Evolutionary conservation across 2,888 invertebrate species (phyloP), one percentile per base, ranked within the genome.

Genomic region (Agrotis segetum): DNA sequence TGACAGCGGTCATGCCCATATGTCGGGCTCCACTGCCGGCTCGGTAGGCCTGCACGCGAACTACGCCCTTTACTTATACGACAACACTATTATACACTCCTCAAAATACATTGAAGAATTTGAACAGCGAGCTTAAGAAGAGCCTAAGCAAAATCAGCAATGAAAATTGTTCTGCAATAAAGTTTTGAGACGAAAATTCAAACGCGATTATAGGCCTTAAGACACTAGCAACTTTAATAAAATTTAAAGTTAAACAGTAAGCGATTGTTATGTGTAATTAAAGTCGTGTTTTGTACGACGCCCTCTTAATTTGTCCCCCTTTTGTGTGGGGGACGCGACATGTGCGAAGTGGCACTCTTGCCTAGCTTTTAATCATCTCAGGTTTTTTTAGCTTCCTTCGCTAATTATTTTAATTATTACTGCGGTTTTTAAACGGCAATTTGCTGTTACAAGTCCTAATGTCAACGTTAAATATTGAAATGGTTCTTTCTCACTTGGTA

Each of bases 1-100:
- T 95, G 95, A 95, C 95, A 93, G 91, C 93, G 92, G 92, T 91
- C 91, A 89, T 89, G 93, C 88, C 93, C 95, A 95, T 95, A 94
- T 96, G 95, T 91, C 92, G 92, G 82, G 82, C 82, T 81, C 80
- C 78, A 70, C 78, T 84, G 79, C 74, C 83, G 81, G 85, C 85
- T 82, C 75, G 66, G 78, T 74, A 77, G 77, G 72, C 80, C 74
- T 83, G 83, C 94, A 94, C 94, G 94, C 94, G 86, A 93, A 86
- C 88, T 82, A 82, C 87, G 84, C 85, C 87, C 79, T 84, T 77
- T 74, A 72, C 74, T 67, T 77, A 71, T 53, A n/a, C 61, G 62
- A 68, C 58, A 66, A 64, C 49, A 69, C 47, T 44, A 29, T 70
- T 61, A 75, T n/a, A 63, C n/a, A 46, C 14, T 29, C 7, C 6